Percentiles rank a stretch among this genome's conserved stretches.
Evolutionary conservation across 2,797 vertebrate species (phyloP).

Genomic region (Aselliscus stoliczkanus): DNA sequence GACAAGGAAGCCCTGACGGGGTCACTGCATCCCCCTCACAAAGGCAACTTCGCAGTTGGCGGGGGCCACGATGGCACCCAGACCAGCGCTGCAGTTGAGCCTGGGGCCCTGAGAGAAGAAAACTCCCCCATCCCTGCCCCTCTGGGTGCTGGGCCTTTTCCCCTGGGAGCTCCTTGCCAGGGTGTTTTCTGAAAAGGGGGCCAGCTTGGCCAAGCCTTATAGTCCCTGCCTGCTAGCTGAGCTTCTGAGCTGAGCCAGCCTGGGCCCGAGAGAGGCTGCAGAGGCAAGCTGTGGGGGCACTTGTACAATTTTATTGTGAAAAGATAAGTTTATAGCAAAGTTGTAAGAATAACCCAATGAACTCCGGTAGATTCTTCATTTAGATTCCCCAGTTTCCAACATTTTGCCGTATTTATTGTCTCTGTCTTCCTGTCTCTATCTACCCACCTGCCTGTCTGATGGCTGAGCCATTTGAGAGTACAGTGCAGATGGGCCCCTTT

Average conservation of each 20-base stretch:
- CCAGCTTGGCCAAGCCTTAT: background rate
- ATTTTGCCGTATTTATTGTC: background rate
- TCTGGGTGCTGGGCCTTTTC: accelerated
- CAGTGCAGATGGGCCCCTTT: background rate
- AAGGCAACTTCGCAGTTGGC: background rate
- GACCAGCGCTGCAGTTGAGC: background rate
- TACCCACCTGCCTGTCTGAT: background rate
- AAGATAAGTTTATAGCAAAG: background rate
- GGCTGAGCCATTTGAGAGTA: background rate
- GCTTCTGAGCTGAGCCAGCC: background rate
- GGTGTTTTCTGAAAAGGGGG: background rate
- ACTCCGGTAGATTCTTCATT: background rate
- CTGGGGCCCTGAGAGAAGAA: background rate
- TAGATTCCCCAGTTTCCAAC: no score
- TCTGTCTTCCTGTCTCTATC: background rate
- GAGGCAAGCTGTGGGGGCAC: background rate
- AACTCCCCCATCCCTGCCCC: no score
- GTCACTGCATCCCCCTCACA: background rate
- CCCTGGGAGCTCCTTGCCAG: background rate
- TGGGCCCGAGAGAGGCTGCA: background rate
- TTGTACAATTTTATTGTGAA: background rate
- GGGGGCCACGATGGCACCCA: background rate
- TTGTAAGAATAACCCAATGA: background rate
- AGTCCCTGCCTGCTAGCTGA: background rate
- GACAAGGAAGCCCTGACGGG: background rate